Evolutionary conservation across 2,888 invertebrate species (phyloP), one percentile per base, ranked within the genome.

Genomic region (Melinaea menophilus): DNA sequence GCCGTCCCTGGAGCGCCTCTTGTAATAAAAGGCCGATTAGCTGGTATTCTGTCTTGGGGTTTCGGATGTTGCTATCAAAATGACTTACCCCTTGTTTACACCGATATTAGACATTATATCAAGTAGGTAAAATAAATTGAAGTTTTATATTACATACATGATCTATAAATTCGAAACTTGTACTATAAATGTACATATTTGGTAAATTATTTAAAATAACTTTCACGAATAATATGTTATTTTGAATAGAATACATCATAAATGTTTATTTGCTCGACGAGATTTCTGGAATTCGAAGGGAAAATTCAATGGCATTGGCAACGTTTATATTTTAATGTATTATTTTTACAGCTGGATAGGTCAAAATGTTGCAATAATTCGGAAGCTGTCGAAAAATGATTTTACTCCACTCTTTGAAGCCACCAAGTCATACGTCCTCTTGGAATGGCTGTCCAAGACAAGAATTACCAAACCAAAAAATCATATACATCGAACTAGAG

Each of bases 1-100:
- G 90, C 78, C 0, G 85, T 82, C 5, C 89, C 90, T 0, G 90
- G 90, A 0, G 88, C 90, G 0, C 84, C 87, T 0, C 76, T 88
- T 3, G 84, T 86, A 31, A 69, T 81, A 2, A 35, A 63, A 0
- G 84, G 76, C 0, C 65, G 65, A 1, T 78, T 90, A 9, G 69
- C 71, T 0, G 90, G 79, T 0, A n/a, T 90, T 0, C 77, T 73
- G 59, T 90, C 90, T 0, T 90, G 88, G 88, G 90, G 90, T 31
- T 84, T 81, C 56, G 88, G 88, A 58, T 90, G 90, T 61, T 85
- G 86, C 2, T 88, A 82, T 67, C 66, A 63, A 0, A 68, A 78
- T 41, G 88, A 88, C 63, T 73, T 87, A 3, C 90, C 90, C 0
- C 73, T 89, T 0, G 65, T 90, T 2, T 90, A 89, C 61, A 83